Base-by-base conservation (phyloP, 1,140 invertebrate species). In the Drosophila prosaltans region DNA sequence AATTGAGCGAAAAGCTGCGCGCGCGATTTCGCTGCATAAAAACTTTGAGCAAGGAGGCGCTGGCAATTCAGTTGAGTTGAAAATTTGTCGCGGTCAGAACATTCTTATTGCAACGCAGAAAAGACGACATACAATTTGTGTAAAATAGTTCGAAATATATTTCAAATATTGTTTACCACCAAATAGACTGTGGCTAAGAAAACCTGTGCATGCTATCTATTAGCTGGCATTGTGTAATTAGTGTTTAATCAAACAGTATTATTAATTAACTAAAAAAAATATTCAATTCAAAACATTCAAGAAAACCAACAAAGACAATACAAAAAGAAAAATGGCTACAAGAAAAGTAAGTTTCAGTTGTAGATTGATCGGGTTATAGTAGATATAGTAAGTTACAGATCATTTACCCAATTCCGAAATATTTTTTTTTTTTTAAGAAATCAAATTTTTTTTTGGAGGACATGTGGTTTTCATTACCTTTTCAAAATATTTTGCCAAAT, bases 401-500 rank as follows among this genome's bases (percentile, higher is more conserved):
- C 16, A 48, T 48, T 16, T 30, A 16, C 43, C 11, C 24, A 45
- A 62, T 66, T 45, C 55, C 16, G 60, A 5, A 36, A 36, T 16
- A 16, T 36, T 36, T 2, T 26, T 26, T 51, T 51, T 60, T 21
- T 16, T 43, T 68, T 69, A 64, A 61, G 16, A 16, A 73, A 54
- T 76, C 68, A 69, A 78, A 79, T 30, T 16, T 16, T 16, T 28
- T 60, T 76, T 70, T 84, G 77, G 84, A 89, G 83, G 83, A 88
- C 84, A 89, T 89, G 71, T 89, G 84, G 66, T 71, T 81, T 89
- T 74, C 81, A 89, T 89, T 89, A 89, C 84, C 84, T 88, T 81
- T 88, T 80, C 84, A 58, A 82, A 88, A 88, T 76, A 81, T 82
- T 80, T 78, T 89, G 84, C 69, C 77, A 84, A 81, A 72, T 89